These are phyloP conservation scores for Ctenosaura bakeri DNA, from an alignment of 2,797 vertebrate genomes.

Conservation along the genomic window DNA sequence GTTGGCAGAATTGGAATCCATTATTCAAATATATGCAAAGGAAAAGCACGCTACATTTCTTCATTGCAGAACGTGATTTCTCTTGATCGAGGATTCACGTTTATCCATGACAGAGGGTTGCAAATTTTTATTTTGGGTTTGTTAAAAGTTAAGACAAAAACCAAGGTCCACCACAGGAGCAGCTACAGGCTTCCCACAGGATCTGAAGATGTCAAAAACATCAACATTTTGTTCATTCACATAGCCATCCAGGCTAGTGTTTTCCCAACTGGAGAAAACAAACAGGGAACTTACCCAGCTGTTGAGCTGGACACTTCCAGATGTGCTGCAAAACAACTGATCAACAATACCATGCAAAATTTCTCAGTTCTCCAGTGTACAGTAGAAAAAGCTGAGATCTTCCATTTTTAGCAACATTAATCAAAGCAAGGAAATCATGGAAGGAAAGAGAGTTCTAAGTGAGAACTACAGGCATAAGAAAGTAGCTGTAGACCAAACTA, in stretches of 20 bases:
- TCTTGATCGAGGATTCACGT: not conserved
- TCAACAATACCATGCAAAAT: constrained; percentile 41
- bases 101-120: not conserved
- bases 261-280: constrained; percentile 60
- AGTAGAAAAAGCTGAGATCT: constrained; percentile 51
- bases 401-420: constrained; percentile 52
- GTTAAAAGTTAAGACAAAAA: not conserved
- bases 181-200: not conserved
- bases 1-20: not conserved
- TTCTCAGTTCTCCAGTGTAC: constrained; percentile 38
- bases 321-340: constrained; percentile 46
- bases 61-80: not conserved
- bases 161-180: not conserved
- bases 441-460: constrained; percentile 33
- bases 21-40: not conserved
- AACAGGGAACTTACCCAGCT: constrained; percentile 61
- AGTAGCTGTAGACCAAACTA: constrained; percentile 55
- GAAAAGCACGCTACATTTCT: not conserved
- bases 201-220: constrained; percentile 21
- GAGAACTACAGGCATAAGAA: constrained; percentile 56
- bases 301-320: constrained; percentile 45
- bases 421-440: constrained; percentile 56
- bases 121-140: too few species aligned
- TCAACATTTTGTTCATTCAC: constrained; percentile 1
- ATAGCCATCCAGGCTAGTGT: constrained; percentile 41